Evolutionary conservation across 1,140 invertebrate genomes (phyloP).

Genomic region (Brachionus calyciflorus): DNA sequence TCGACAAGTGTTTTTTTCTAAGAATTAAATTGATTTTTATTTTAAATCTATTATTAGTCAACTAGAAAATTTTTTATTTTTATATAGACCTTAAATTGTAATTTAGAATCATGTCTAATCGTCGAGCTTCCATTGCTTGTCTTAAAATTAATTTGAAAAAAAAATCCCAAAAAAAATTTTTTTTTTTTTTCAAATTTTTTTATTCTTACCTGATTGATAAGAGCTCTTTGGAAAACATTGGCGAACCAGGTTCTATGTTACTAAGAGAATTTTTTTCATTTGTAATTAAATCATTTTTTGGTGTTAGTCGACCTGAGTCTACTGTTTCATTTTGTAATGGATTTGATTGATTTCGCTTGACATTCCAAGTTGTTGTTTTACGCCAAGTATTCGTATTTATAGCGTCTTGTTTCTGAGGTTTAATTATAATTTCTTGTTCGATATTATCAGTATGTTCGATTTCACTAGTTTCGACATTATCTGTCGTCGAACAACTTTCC

Average conservation of each 20-base stretch:
- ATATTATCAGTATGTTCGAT: neutral
- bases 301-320: neutral
- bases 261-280: neutral
- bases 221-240: slow-evolving; percentile 35
- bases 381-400: slow-evolving; percentile 6
- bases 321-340: neutral
- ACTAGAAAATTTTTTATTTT: slow-evolving; percentile 7
- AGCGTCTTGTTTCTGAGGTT: neutral
- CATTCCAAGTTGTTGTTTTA: slow-evolving; percentile 45
- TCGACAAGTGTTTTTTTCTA: slow-evolving; percentile 6
- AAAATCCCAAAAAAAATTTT: neutral
- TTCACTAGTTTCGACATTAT: neutral
- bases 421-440: slow-evolving; percentile 23
- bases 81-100: slow-evolving; percentile 29
- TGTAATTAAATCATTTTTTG: neutral
- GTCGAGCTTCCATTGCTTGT: slow-evolving; percentile 46
- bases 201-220: slow-evolving; percentile 40
- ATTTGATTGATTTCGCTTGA: neutral
- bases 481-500: slow-evolving; percentile 32
- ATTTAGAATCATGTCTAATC: slow-evolving; percentile 40
- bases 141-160: neutral
- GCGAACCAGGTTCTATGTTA: slow-evolving; percentile 30
- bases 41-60: slow-evolving; percentile 10
- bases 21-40: neutral
- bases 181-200: no score